Conservation (phyloP, 37 sponge, comb jelly and placozoan species). For the Lycopodina hypogea region DNA sequence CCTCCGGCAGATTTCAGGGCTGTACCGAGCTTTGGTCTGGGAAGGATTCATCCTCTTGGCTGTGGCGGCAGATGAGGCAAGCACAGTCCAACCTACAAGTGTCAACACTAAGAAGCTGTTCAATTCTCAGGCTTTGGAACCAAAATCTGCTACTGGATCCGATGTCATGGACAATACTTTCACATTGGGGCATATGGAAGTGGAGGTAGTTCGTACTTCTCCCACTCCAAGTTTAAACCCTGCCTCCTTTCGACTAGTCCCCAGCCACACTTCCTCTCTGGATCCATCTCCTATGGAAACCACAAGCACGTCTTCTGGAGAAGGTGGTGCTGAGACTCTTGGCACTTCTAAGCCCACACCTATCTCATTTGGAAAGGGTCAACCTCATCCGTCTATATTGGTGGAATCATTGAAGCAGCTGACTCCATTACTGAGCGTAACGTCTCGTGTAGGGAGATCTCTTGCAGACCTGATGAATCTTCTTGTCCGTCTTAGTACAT, state of each 20-base stretch:
- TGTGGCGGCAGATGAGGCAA: slow-evolving; percentile 39
- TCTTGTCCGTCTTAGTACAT: slow-evolving; percentile 56
- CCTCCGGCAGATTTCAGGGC: slow-evolving; percentile 63
- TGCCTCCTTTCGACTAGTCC: background rate
- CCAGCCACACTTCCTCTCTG: background rate
- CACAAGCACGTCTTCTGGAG: background rate
- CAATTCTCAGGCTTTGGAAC: background rate
- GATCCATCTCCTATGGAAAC: background rate
- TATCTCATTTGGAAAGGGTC: background rate
- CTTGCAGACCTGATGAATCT: slow-evolving; percentile 76
- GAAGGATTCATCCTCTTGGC: slow-evolving; percentile 75
- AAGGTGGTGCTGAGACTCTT: background rate
- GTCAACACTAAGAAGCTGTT: background rate
- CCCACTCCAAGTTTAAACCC: no score
- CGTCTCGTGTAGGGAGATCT: slow-evolving; percentile 66
- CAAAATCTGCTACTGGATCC: background rate
- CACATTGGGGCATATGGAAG: background rate
- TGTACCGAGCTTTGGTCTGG: slow-evolving; percentile 82
- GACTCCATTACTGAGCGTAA: slow-evolving; percentile 56
- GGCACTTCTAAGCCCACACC: background rate
- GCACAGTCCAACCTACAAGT: background rate
- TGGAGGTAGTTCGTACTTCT: background rate
- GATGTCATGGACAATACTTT: background rate
- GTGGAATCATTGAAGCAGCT: slow-evolving; percentile 47
- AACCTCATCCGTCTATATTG: background rate